Conservation (phyloP, 2,113 vertebrate species). For the Misgurnus anguillicaudatus region DNA sequence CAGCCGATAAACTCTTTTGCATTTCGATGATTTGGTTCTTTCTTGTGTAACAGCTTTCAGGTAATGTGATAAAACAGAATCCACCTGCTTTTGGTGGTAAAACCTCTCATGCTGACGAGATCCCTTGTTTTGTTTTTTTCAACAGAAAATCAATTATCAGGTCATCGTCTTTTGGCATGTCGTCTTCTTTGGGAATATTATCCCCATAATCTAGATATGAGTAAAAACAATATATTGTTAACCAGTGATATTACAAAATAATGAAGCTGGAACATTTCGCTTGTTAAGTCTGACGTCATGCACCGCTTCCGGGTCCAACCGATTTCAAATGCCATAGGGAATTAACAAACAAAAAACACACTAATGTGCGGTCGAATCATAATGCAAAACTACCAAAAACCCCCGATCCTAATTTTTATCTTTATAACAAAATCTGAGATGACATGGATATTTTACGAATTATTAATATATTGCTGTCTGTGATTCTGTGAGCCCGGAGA, state of each 20-base stretch:
- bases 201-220: slow-evolving; percentile 21
- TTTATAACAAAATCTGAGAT: too few species aligned
- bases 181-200: slow-evolving; percentile 26
- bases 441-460: too few species aligned
- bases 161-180: slow-evolving; percentile 9
- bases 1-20: slow-evolving; percentile 2
- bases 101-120: slow-evolving; percentile 1
- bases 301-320: too few species aligned
- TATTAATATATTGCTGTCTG: too few species aligned
- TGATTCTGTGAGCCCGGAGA: too few species aligned
- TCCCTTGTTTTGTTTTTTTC: slow-evolving; percentile 19
- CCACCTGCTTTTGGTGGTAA: not conserved
- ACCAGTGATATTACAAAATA: not conserved
- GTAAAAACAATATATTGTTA: not conserved
- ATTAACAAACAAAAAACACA: too few species aligned
- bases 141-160: slow-evolving; percentile 12
- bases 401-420: too few species aligned
- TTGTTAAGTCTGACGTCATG: too few species aligned
- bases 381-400: too few species aligned
- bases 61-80: not conserved
- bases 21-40: slow-evolving; percentile 12
- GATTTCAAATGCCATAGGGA: too few species aligned
- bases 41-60: not conserved
- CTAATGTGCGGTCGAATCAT: too few species aligned
- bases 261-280: too few species aligned